Base-by-base conservation (phyloP, 2,797 vertebrate genomes). In the Acrossocheilus wenchowensis region DNA sequence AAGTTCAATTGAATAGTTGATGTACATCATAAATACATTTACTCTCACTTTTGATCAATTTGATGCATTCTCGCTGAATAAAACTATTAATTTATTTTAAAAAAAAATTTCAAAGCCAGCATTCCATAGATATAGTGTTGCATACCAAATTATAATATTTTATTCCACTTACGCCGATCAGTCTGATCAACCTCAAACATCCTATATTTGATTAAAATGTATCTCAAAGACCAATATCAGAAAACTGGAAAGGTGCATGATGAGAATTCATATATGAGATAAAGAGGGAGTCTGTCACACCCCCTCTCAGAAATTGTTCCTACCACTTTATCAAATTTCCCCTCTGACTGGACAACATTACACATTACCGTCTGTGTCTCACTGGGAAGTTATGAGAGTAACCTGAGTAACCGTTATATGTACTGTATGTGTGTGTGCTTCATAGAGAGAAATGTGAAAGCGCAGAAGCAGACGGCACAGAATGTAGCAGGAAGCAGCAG, bases 121-220 rank as follows among this genome's bases (percentile, higher is more conserved):
- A 50, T 50, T 34, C 17, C 30, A 52, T 23, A 52, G 5, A 14
- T 3, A 0, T 39, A 4, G 26, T 21, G 9, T 9, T 34, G 15
- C n/a, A 50, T 36, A 30, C 2, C n/a, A 19, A 23, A 39, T 36
- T 43, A 15, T 21, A 60, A 62, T 36, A 17, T 17, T n/a, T 39
- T 2, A n/a, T 21, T 64, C 8, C 7, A 30, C 23, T 11, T 39
- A 21, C 2, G 6, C 11, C 64, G 11, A 83, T 5, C 66, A 36
- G 39, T 19, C n/a, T 94, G 92, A 94, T 94, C 91, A 93, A 93
- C 85, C 68, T 89, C 91, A 93, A 90, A 94, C 91, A 93, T 93
- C 92, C 88, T 92, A 88, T 91, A 90, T 94, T 94, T 94, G 91
- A 94, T 94, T 92, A 94, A 75, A 92, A 45, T 45, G 93, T 90